Evolutionary conservation across 2,888 invertebrate genomes (phyloP).

Genomic region (Vesta saturnalis): DNA sequence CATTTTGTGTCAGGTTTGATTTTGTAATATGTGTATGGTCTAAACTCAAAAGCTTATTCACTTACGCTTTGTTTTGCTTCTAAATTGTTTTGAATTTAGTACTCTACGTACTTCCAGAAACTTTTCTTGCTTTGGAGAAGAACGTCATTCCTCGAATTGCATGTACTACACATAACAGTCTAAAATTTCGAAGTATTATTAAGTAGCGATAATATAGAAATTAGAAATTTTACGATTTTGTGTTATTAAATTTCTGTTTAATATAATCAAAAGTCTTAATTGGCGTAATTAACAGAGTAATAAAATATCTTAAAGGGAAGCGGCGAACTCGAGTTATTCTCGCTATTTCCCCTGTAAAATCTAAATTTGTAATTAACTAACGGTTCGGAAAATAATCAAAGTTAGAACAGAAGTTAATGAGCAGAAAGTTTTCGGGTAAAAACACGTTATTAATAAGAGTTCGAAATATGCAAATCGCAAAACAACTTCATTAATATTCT

Average conservation of each 20-base stretch:
- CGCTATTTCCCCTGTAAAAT: constrained; percentile 40
- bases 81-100: neutral
- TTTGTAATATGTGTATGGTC: constrained; percentile 25
- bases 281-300: constrained; percentile 54
- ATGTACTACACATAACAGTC: neutral
- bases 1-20: constrained; percentile 33
- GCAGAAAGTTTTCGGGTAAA: constrained; percentile 54
- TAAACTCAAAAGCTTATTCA: constrained; percentile 23
- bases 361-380: constrained; percentile 60
- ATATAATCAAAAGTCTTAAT: constrained; percentile 50
- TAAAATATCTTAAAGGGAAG: constrained; percentile 57
- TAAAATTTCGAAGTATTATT: neutral
- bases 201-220: constrained; percentile 43
- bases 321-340: constrained; percentile 45
- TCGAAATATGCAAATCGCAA: constrained; percentile 59
- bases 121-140: neutral
- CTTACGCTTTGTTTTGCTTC: constrained; percentile 18
- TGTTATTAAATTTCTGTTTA: constrained; percentile 57
- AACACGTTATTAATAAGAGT: constrained; percentile 50
- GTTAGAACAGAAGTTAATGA: constrained; percentile 56
- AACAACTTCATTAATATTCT: constrained; percentile 61
- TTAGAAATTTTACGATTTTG: constrained; percentile 52
- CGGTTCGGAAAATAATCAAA: constrained; percentile 62
- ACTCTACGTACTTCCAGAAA: neutral
- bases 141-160: neutral